These are phyloP conservation scores for Apaloderma vittatum DNA, from an alignment of 2,113 vertebrate species.

Conservation along the genomic window DNA sequence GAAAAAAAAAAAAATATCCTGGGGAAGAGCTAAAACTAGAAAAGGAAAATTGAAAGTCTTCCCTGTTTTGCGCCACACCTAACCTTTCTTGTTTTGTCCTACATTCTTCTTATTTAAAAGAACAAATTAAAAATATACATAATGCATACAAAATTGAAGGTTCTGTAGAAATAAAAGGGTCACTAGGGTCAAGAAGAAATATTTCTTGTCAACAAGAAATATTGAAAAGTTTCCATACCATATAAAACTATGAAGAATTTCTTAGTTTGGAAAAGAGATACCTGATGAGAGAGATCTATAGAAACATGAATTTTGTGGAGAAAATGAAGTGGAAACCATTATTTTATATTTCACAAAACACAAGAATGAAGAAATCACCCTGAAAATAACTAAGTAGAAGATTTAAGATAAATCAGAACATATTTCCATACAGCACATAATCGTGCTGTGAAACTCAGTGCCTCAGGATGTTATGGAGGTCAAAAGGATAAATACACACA, in stretches of 20 bases:
- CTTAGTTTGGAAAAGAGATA: background rate
- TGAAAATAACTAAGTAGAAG: background rate
- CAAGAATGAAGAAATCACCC: background rate
- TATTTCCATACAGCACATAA: background rate
- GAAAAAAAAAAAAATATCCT: background rate
- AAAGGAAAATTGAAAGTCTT: background rate
- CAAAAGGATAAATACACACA: background rate
- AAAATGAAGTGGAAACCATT: background rate
- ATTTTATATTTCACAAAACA: background rate
- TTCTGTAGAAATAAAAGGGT: background rate
- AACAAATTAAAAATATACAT: background rate
- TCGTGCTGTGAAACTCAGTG: background rate
- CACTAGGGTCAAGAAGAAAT: background rate
- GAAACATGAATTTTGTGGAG: background rate
- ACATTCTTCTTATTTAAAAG: background rate
- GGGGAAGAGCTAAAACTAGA: background rate
- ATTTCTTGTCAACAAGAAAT: background rate
- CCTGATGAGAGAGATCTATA: background rate
- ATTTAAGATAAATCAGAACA: background rate
- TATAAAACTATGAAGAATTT: background rate
- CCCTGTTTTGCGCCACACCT: background rate
- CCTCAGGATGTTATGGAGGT: background rate
- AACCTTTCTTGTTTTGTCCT: background rate
- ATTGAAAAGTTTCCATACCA: background rate
- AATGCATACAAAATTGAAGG: background rate